A percentile compares a stretch with the other conserved stretches of the same genome.
Evolutionary conservation across 2,888 invertebrate genomes (phyloP).

Genomic region (Luperina nickerlii): DNA sequence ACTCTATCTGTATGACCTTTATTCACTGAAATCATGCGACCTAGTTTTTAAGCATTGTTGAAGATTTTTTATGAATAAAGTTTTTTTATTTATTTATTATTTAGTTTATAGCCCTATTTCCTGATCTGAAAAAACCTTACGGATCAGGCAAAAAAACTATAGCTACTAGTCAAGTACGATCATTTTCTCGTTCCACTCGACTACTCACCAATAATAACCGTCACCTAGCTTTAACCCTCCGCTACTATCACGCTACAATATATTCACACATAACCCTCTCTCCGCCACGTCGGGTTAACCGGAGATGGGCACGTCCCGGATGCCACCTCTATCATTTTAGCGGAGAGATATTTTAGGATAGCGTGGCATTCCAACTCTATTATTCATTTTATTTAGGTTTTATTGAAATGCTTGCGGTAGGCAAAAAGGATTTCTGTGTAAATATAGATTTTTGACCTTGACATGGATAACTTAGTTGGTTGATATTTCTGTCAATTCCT

Average conservation of each 20-base stretch:
- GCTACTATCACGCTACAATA: slow-evolving; percentile 10
- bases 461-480: neutral
- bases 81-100: no score
- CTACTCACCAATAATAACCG: slow-evolving; percentile 11
- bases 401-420: slow-evolving; percentile 37
- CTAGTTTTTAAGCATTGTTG: no score
- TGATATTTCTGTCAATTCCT: neutral
- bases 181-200: neutral
- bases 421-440: slow-evolving; percentile 5
- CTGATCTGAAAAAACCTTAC: neutral
- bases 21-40: no score
- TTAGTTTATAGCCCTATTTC: no score
- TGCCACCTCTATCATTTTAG: slow-evolving; percentile 54
- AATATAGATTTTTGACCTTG: slow-evolving; percentile 11
- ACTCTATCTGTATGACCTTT: no score
- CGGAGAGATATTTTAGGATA: slow-evolving; percentile 46
- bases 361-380: slow-evolving; percentile 34
- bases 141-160: neutral
- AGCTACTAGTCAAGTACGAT: neutral
- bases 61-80: no score
- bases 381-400: slow-evolving; percentile 55
- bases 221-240: slow-evolving; percentile 18
- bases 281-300: slow-evolving; percentile 45
- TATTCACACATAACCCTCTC: slow-evolving; percentile 49
- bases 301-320: slow-evolving; percentile 60